Evolutionary conservation across 30 jellyfish, hydroid and myxozoan genomes (phyloP), one percentile per base, ranked within the genome.

Genomic region (Euphysa ruthae): DNA sequence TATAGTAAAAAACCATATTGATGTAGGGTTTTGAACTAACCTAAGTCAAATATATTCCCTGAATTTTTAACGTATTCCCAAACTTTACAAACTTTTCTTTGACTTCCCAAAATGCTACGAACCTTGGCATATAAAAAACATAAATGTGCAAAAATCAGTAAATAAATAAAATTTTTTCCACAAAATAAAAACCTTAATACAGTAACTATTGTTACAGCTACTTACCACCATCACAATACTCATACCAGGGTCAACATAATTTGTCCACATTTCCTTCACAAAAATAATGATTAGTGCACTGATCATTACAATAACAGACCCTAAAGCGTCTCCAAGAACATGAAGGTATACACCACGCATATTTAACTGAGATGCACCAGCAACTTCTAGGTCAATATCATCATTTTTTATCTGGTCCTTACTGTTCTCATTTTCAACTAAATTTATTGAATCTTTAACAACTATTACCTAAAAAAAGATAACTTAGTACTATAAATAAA

Each of bases 231-330:
- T 74, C 10, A 88, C 14, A 20, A 88, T 69, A 46, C 97, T 88
- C 97, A 88, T 88, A 4, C 80, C 86, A 6, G 97, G 97, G 49
- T 88, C 97, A 16, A 88, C 97, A 65, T 88, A 88, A 6, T 64
- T 38, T 3, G 93, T 81, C 97, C 97, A 88, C 18, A 64, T 57
- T 28, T 93, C 94, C 23, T 88, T 79, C n/a, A 75, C 94, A 32
- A 65, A 77, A 66, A 88, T 49, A 34, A 88, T 88, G 3, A 88
- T 79, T 61, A 88, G 54, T 0, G 97, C 97, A 34, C 97, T 88
- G 14, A 88, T 75, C 93, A 88, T 79, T 14, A 88, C 97, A 34
- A 88, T 88, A 0, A 88, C 97, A 0, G 97, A 88, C 20, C 97
- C 97, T 24, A 88, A 77, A 10, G 97, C 97, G 65, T 88, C 97